Evolutionary conservation across 2,113 vertebrate genomes (phyloP).

Genomic region (Panurus biarmicus): DNA sequence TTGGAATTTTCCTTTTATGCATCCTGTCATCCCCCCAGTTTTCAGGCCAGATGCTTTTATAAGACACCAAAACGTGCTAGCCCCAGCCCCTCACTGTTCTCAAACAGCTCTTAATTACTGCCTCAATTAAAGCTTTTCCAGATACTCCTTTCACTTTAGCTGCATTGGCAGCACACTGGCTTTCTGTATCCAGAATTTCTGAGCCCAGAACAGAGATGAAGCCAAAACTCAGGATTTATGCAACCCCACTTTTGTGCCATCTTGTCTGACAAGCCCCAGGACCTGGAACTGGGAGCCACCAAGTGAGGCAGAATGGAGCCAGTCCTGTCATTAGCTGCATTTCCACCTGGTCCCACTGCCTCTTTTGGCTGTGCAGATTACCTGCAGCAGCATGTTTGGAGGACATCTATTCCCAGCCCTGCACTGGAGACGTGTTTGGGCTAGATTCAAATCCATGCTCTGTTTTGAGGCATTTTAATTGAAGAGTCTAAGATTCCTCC

Average conservation of each 20-base stretch:
- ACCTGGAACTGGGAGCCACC: background rate
- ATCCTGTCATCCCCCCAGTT: background rate
- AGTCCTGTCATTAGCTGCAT: background rate
- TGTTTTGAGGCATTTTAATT: conserved; percentile 49
- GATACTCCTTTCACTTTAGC: background rate
- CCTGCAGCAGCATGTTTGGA: background rate
- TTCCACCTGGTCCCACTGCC: background rate
- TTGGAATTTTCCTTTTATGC: background rate
- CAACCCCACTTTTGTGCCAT: background rate
- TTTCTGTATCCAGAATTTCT: background rate
- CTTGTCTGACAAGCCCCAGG: background rate
- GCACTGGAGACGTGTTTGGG: background rate
- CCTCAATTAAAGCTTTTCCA: conserved; percentile 3
- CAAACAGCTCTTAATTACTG: conserved; percentile 7
- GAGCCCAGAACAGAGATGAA: background rate
- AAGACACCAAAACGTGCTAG: background rate
- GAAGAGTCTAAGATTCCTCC: background rate
- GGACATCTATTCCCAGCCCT: background rate
- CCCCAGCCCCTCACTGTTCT: background rate
- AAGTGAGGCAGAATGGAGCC: background rate
- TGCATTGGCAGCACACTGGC: background rate
- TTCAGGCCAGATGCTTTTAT: background rate
- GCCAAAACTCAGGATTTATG: conserved; percentile 5
- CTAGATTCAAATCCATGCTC: conserved; percentile 3
- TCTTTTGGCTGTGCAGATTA: background rate